phyloP scores from a whole-genome alignment of 2,888 invertebrate genomes.

The Cataglyphis livida region DNA sequence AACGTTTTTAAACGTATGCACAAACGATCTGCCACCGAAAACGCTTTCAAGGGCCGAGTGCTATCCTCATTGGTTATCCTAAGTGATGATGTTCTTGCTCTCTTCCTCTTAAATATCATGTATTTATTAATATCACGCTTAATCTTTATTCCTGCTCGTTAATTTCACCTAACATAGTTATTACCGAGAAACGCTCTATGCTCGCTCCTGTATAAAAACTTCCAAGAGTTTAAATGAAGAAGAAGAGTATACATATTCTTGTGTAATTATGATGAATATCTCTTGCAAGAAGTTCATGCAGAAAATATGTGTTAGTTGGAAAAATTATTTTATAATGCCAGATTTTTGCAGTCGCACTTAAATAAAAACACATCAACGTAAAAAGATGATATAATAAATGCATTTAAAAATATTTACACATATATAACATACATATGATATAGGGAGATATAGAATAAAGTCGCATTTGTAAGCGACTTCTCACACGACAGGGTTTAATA shows the following conservation, averaged over 20 bases:
- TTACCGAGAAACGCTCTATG: constrained; percentile 33
- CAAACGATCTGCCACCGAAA: constrained; percentile 40
- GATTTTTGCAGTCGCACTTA: not conserved
- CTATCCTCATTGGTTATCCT: constrained; percentile 4
- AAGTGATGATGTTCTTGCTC: not conserved
- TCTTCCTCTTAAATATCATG: constrained; percentile 19
- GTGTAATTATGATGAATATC: constrained; percentile 40
- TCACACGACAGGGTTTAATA: constrained; percentile 2
- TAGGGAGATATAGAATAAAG: not conserved
- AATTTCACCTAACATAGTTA: constrained; percentile 48
- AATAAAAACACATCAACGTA: not conserved
- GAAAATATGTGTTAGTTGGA: constrained; percentile 6
- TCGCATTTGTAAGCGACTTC: not conserved
- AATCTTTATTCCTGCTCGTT: constrained; percentile 44
- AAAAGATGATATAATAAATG: not conserved
- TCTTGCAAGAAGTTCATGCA: constrained; percentile 14
- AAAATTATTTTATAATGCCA: constrained; percentile 26
- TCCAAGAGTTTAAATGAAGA: constrained; percentile 45
- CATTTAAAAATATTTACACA: not conserved
- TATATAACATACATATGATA: not conserved
- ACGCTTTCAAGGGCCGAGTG: constrained; percentile 17
- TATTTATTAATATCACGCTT: constrained; percentile 37
- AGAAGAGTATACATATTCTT: constrained; percentile 11
- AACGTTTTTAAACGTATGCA: constrained; percentile 48
- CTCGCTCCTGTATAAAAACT: constrained; percentile 14